Percentiles rank a stretch among this genome's conserved stretches.
Evolutionary conservation across 1,140 invertebrate genomes (phyloP).

Genomic region (Nilaparvata lugens): DNA sequence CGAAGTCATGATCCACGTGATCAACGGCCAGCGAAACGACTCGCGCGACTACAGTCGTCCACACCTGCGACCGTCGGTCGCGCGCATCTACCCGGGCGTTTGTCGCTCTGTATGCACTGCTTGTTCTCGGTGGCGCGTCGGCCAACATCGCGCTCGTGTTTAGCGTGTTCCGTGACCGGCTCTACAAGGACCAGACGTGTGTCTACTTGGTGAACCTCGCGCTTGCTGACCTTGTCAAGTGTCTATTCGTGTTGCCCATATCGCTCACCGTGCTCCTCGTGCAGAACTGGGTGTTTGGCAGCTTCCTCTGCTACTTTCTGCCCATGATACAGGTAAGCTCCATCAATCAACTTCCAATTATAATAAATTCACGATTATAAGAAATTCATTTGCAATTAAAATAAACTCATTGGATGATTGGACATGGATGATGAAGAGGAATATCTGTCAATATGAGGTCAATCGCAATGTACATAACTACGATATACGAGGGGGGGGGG

Average conservation of each 20-base stretch:
- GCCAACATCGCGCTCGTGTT: constrained; percentile 49
- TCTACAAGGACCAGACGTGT: constrained; percentile 53
- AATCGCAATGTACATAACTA: too few species aligned
- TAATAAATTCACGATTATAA: constrained; percentile 24
- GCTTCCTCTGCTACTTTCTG: constrained; percentile 61
- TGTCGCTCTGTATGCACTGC: constrained; percentile 49
- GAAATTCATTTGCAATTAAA: too few species aligned
- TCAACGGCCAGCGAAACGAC: constrained; percentile 32
- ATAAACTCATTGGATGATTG: too few species aligned
- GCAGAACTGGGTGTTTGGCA: constrained; percentile 65
- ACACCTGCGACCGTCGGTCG: constrained; percentile 38
- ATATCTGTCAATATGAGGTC: too few species aligned
- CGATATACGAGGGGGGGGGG: too few species aligned
- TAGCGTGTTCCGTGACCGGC: constrained; percentile 46
- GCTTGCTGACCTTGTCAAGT: constrained; percentile 56
- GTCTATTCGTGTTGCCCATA: constrained; percentile 53
- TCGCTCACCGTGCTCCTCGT: constrained; percentile 56
- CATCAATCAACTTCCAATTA: too few species aligned
- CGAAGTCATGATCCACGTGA: constrained; percentile 25
- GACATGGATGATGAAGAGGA: too few species aligned
- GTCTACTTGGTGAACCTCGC: constrained; percentile 57
- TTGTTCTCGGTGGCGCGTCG: constrained; percentile 45
- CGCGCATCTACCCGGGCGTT: constrained; percentile 49
- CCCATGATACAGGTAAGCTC: constrained; percentile 63
- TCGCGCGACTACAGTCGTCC: constrained; percentile 36